Base-by-base conservation (phyloP, 2,113 vertebrate species). In the Furnarius figulus region DNA sequence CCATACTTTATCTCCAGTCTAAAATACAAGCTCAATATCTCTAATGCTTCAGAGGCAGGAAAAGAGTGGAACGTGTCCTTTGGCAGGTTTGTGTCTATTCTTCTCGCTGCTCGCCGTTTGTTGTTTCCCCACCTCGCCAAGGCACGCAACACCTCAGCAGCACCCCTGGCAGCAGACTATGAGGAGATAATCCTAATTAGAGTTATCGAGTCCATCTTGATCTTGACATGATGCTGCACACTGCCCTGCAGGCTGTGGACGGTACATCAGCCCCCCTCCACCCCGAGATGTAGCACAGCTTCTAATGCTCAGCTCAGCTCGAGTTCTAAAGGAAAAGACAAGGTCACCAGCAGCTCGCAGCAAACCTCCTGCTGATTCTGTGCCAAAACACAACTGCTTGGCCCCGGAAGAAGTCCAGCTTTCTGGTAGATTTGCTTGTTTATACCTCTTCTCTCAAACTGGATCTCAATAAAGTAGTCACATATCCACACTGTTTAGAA, bases 181-280 rank as follows among this genome's bases (percentile, higher is more conserved):
- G 70, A 79, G 79, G 49, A 90, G 46, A 59, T 44, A 74, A 56
- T 16, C 35, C 85, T 53, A 30, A 52, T 53, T 28, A 83, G 72
- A 73, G 28, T 56, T 62, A 73, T 52, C 75, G 39, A 49, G 42
- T 4, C 55, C 86, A 47, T 53, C 75, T 67, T 9, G 49, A 35
- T 83, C 39, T 84, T 68, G 79, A 20, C 76, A 37, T 16, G 71
- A 44, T 61, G 46, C 66, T 92, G 78, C 50, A 17, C 37, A 11
- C 55, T 19, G 17, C 86, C 19, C 46, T 14, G 55, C 68, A 23
- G 73, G 15, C 65, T 42, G 53, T 1, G 3, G 52, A 40, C 0
- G 5, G 3, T 1, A 0, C 28, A 19, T 16, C 37, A 5, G 11
- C 23, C 37, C 49, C 28, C 53, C 12, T 50, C 0, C 0, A 39